phyloP scores from a whole-genome alignment of 2,797 vertebrate genomes.

The Xerus rutilus region DNA sequence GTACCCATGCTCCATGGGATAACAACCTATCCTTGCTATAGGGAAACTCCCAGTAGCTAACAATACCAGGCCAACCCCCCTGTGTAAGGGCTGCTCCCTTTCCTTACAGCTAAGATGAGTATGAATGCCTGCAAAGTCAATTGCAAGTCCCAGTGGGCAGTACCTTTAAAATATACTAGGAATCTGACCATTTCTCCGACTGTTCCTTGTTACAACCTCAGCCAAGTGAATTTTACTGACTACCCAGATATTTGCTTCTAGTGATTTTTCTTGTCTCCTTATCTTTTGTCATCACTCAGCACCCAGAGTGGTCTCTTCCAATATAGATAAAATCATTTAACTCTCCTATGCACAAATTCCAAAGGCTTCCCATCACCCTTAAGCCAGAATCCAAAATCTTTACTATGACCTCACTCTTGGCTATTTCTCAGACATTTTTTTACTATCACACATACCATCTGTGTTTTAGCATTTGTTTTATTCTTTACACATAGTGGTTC shows the following conservation, averaged over 20 bases:
- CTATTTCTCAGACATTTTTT: not conserved
- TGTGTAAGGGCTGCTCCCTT: not conserved
- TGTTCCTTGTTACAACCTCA: not conserved
- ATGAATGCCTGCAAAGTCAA: not conserved
- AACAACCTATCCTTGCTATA: not conserved
- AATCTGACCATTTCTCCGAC: not conserved
- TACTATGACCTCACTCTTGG: not conserved
- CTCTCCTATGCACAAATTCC: not conserved
- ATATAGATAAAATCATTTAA: not conserved
- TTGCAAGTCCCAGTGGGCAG: not conserved
- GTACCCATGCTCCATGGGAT: not conserved
- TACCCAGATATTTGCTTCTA: not conserved
- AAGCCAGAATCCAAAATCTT: not conserved
- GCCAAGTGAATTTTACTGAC: not conserved
- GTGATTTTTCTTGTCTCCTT: not conserved
- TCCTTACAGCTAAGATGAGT: not conserved
- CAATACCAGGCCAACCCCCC: not conserved
- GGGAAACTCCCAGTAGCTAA: not conserved
- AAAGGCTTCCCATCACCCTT: not conserved
- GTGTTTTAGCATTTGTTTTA: not conserved
- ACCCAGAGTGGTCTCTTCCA: not conserved
- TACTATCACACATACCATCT: not conserved
- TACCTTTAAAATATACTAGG: slow-evolving; percentile 26
- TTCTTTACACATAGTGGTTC: not conserved
- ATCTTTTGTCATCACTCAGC: not conserved